Base-by-base conservation (phyloP, 2,113 vertebrate species). In the Smithornis capensis region DNA sequence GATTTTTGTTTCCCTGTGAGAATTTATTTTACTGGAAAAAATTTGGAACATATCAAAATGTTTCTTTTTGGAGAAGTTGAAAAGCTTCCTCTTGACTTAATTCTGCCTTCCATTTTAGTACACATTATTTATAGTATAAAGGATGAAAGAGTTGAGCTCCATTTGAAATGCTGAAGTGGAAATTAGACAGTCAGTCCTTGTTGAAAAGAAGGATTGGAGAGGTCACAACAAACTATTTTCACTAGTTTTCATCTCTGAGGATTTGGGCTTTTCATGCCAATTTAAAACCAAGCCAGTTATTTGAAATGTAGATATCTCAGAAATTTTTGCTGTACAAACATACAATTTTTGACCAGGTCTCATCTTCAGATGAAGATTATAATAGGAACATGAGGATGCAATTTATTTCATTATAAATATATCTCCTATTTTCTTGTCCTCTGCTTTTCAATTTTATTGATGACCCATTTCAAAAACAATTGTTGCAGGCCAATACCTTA, bases 101-200 rank as follows among this genome's bases (percentile, higher is more conserved):
- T 90, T 93, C 76, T 95, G 88, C 57, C 95, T 94, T 86, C 53
- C 35, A 45, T 93, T 94, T 69, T 81, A 24, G 69, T 53, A 7
- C 49, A 37, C 7, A 1, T 89, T 89, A 78, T 93, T 93, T 91
- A 44, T 52, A 73, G 71, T 38, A 42, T 47, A 42, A 76, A 71
- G 49, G 62, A 94, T 93, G 80, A 89, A 94, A 95, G 83, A 82
- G 37, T 70, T 71, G 60, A 87, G 50, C 22, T 62, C 49, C 57
- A 45, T 87, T 92, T 88, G 80, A 95, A 95, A 95, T 45, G 37
- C 56, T 83, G 16, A 33, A 95, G 65, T 92, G 53, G 78, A 94
- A 95, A 94, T 96, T 40, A 91, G 84, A 64, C 71, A 33, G 12
- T 82, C 77, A 44, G 65, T 84, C 91, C 65, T 67, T 78, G 83